These are phyloP conservation scores for Aquatica leii DNA, from an alignment of 2,888 invertebrate species.

Conservation along the genomic window DNA sequence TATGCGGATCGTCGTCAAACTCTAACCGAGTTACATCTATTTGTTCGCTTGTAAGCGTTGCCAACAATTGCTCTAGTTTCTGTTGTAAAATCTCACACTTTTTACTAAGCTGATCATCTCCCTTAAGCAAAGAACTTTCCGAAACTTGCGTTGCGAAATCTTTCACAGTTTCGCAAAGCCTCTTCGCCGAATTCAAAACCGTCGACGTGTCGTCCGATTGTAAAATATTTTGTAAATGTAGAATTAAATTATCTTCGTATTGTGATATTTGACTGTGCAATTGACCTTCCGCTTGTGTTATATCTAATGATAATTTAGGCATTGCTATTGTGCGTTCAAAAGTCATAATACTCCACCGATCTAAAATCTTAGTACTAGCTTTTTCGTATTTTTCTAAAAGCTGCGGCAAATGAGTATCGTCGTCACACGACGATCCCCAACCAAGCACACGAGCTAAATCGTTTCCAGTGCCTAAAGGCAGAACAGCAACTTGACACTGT, in stretches of 20 bases:
- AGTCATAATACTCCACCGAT: constrained; percentile 97
- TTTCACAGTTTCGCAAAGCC: constrained; percentile 81
- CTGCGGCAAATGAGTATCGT: constrained; percentile 91
- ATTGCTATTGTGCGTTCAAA: constrained; percentile 80
- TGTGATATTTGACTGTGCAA: constrained; percentile 69
- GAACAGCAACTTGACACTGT: constrained; percentile 93
- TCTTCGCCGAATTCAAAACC: constrained; percentile 71
- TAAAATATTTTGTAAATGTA: constrained; percentile 85
- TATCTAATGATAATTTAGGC: constrained; percentile 60
- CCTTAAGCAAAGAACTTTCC: constrained; percentile 65
- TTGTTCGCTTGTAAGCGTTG: constrained; percentile 76
- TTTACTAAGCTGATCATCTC: constrained; percentile 68
- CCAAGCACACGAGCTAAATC: constrained; percentile 94
- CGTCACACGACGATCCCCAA: constrained; percentile 97
- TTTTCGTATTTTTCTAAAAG: constrained; percentile 93
- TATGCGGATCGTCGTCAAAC: constrained; percentile 45
- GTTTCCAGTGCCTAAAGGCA: constrained; percentile 96
- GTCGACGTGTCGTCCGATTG: constrained; percentile 80
- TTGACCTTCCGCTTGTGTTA: constrained; percentile 58
- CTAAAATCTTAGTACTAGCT: constrained; percentile 97
- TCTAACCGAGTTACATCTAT: constrained; percentile 51
- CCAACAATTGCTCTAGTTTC: constrained; percentile 77
- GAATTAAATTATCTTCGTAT: constrained; percentile 80
- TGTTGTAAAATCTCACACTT: constrained; percentile 79
- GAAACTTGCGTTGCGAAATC: constrained; percentile 73